A percentile compares a stretch with the other conserved stretches of the same genome.
Conservation (phyloP, 2,113 vertebrate genomes). For the Microcebus jonahi region DNA sequence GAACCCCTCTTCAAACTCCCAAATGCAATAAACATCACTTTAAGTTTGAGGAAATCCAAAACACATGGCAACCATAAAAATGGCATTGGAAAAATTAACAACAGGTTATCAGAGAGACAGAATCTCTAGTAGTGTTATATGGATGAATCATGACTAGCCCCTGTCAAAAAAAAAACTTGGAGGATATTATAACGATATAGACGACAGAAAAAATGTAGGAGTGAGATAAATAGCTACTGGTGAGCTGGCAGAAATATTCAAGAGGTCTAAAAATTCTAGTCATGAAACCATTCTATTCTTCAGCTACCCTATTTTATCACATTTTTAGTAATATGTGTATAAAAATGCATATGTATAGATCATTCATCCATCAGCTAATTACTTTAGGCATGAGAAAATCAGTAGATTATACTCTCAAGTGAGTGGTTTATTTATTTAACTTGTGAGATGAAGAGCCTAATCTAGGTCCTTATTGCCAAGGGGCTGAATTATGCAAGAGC, state of each 20-base stretch:
- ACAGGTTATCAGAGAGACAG: slow-evolving; percentile 70
- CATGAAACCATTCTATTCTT: slow-evolving; percentile 6
- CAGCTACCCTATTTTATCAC: not conserved
- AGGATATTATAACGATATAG: slow-evolving; percentile 20
- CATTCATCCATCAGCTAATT: slow-evolving; percentile 9
- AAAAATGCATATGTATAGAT: not conserved
- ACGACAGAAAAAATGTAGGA: slow-evolving; percentile 22
- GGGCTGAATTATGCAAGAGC: not conserved
- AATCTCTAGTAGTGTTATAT: slow-evolving; percentile 51
- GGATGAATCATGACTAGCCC: slow-evolving; percentile 32
- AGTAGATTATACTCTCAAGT: not conserved
- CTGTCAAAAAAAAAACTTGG: slow-evolving; percentile 52
- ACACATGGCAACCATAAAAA: slow-evolving; percentile 74
- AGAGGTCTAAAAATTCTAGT: slow-evolving; percentile 29
- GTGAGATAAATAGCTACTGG: slow-evolving; percentile 48
- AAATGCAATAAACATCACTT: slow-evolving; percentile 71
- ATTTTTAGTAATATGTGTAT: not conserved
- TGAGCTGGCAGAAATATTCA: slow-evolving; percentile 21
- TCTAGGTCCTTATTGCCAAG: not conserved
- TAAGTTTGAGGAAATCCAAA: slow-evolving; percentile 76
- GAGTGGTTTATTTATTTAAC: slow-evolving; percentile 33
- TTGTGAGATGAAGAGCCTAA: slow-evolving; percentile 5
- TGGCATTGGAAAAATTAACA: slow-evolving; percentile 74
- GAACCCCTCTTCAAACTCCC: slow-evolving; percentile 7
- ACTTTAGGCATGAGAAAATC: slow-evolving; percentile 15